Percentiles rank a stretch among this genome's conserved stretches.
Evolutionary conservation across 2,888 invertebrate genomes (phyloP).

Genomic region (Subacronicta megacephala): DNA sequence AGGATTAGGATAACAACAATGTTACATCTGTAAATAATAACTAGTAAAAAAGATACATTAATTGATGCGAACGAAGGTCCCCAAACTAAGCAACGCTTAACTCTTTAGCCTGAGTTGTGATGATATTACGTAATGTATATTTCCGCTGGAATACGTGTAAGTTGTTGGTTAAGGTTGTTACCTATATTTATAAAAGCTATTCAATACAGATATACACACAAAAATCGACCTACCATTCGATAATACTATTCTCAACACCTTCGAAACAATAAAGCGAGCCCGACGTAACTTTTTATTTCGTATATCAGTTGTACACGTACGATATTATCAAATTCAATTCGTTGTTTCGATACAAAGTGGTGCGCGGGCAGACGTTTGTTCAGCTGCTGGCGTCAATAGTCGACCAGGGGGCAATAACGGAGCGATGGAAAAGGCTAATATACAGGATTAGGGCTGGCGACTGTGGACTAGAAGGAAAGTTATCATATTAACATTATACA

Average conservation of each 20-base stretch:
- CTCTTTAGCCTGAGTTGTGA: no score
- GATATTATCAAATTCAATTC: slow-evolving; percentile 50
- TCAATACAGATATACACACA: no score
- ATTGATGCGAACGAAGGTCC: no score
- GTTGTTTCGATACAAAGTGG: slow-evolving; percentile 31
- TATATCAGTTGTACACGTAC: slow-evolving; percentile 17
- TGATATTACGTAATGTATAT: no score
- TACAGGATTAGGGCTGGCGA: slow-evolving; percentile 42
- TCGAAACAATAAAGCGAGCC: slow-evolving; percentile 18
- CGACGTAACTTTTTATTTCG: slow-evolving; percentile 22
- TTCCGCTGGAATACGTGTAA: no score
- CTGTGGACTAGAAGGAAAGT: background rate
- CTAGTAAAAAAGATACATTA: no score
- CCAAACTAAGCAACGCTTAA: no score
- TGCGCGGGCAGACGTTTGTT: slow-evolving; percentile 8
- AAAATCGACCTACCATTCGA: no score
- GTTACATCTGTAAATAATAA: no score
- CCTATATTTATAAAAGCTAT: no score
- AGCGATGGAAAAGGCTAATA: slow-evolving; percentile 56
- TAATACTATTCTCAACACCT: background rate
- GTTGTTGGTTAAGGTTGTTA: no score
- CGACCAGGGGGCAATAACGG: slow-evolving; percentile 60
- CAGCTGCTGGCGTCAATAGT: slow-evolving; percentile 58
- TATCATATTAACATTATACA: background rate
- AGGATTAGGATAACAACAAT: no score